Evolutionary conservation across 2,113 vertebrate genomes (phyloP).

Genomic region (Spilogale gracilis): DNA sequence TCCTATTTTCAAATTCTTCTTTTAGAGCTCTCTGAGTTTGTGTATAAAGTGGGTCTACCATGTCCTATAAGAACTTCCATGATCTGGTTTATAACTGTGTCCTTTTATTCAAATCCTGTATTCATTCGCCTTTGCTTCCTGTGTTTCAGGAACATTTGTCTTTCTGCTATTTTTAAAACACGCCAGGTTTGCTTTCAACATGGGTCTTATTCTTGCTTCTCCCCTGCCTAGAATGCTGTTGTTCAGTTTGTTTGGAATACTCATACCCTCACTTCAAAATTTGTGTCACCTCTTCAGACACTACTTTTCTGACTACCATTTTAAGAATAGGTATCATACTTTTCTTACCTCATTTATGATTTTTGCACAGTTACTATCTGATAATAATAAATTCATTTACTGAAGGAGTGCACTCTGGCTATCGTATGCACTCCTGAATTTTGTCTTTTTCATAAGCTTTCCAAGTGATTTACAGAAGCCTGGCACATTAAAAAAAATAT

Average conservation of each 20-base stretch:
- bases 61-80: not conserved
- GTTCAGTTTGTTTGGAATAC: not conserved
- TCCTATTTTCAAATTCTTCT: not conserved
- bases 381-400: not conserved
- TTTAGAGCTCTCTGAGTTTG: not conserved
- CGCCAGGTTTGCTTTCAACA: not conserved
- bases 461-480: not conserved
- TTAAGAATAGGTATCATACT: not conserved
- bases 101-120: not conserved
- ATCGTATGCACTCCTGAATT: not conserved
- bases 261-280: not conserved
- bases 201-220: not conserved
- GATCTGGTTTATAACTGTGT: not conserved
- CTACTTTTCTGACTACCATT: not conserved
- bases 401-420: not conserved
- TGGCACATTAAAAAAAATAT: not conserved
- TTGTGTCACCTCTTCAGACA: not conserved
- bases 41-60: not conserved
- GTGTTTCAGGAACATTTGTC: not conserved
- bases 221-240: not conserved
- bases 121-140: not conserved
- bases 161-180: not conserved
- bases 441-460: not conserved
- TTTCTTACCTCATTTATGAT: not conserved
- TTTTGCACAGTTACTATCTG: not conserved